Percentiles rank a stretch among this genome's conserved stretches.
These are phyloP conservation scores for Battus philenor DNA, from an alignment of 1,140 invertebrate genomes.

Conservation along the genomic window DNA sequence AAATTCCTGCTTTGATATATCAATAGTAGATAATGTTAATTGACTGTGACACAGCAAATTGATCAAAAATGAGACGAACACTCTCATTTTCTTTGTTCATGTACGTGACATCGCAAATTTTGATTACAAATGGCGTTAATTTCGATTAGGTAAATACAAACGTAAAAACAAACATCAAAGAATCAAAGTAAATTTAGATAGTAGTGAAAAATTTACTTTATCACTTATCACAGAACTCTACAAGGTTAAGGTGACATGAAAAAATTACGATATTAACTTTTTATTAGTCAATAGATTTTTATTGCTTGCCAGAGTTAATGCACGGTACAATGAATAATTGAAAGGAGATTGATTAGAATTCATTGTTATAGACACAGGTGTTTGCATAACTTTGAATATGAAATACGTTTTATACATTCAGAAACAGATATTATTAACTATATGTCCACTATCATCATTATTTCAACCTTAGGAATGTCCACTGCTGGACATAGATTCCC, in stretches of 20 bases:
- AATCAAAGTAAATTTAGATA: no score
- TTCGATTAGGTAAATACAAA: no score
- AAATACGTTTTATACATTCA: no score
- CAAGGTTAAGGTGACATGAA: slow-evolving; percentile 15
- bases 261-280: slow-evolving; percentile 7
- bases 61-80: neutral
- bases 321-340: slow-evolving; percentile 2
- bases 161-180: no score
- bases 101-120: neutral
- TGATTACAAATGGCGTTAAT: neutral
- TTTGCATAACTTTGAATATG: no score
- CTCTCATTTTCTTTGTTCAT: neutral
- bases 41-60: neutral
- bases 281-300: slow-evolving; percentile 11
- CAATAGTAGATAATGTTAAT: slow-evolving; percentile 58
- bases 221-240: neutral
- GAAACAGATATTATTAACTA: no score
- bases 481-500: no score
- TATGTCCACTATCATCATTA: no score
- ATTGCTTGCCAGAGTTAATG: slow-evolving; percentile 12
- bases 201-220: neutral
- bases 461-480: no score
- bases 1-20: slow-evolving; percentile 76
- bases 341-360: slow-evolving; percentile 12
- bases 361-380: slow-evolving; percentile 8